Percentiles rank a stretch among this genome's conserved stretches.
phyloP scores from a whole-genome alignment of 2,113 vertebrate genomes.

The Pycnonotus jocosus region DNA sequence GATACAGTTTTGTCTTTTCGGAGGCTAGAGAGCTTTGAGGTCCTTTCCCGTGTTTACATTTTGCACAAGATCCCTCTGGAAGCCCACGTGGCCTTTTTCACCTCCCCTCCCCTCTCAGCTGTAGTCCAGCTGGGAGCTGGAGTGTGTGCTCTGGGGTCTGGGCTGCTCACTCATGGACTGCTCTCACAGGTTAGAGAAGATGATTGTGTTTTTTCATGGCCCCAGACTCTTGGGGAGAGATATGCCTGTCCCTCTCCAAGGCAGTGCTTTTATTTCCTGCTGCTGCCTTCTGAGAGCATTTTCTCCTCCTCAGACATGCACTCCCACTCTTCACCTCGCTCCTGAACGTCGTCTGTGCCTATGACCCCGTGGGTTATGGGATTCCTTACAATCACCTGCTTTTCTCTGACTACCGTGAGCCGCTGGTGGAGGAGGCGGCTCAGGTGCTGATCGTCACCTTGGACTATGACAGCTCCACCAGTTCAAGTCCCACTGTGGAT shows the following conservation, averaged over 20 bases:
- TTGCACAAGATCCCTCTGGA: not conserved
- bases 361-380: constrained; percentile 96
- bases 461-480: constrained; percentile 85
- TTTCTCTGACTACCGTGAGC: constrained; percentile 94
- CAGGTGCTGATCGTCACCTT: constrained; percentile 95
- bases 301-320: constrained; percentile 79
- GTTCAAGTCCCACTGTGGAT: constrained; percentile 73
- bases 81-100: not conserved
- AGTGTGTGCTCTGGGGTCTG: not conserved
- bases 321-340: constrained; percentile 96
- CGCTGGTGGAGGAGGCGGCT: constrained; percentile 91
- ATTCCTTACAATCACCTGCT: constrained; percentile 98
- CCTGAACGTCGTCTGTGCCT: constrained; percentile 93
- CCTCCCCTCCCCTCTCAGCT: not conserved
- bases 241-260: not conserved
- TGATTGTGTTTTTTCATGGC: not conserved
- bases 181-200: not conserved
- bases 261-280: not conserved
- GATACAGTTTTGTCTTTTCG: not conserved
- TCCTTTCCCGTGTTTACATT: not conserved
- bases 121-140: not conserved
- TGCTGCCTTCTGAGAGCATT: not conserved
- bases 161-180: not conserved
- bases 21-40: not conserved
- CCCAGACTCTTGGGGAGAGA: not conserved